Conservation (phyloP, 2,113 vertebrate species). For the Trichomycterus rosablanca region DNA sequence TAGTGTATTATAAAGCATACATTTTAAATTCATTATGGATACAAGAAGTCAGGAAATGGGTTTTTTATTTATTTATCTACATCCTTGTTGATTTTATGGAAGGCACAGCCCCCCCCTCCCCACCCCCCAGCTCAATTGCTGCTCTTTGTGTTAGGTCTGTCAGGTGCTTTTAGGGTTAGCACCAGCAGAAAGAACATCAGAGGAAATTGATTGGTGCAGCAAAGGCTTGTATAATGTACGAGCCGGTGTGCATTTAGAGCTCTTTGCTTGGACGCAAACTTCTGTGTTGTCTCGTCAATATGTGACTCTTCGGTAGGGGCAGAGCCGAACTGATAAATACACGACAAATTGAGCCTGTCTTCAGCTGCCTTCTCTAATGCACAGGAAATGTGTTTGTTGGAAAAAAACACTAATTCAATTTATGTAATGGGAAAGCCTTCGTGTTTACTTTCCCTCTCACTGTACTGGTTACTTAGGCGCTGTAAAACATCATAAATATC, state of each 20-base stretch:
- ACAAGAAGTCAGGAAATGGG: too few species aligned
- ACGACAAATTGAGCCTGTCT: conserved; percentile 18
- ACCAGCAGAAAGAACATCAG: not conserved
- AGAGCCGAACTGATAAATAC: conserved; percentile 25
- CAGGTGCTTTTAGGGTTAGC: conserved; percentile 12
- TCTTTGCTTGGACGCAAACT: not conserved
- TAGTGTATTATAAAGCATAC: too few species aligned
- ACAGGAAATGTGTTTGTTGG: conserved; percentile 49
- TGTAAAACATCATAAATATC: too few species aligned
- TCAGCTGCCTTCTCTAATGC: conserved; percentile 39
- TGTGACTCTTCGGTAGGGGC: not conserved
- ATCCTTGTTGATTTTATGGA: too few species aligned
- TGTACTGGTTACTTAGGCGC: conserved; percentile 7
- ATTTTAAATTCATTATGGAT: too few species aligned
- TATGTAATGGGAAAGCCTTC: conserved; percentile 40
- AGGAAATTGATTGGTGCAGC: conserved; percentile 14
- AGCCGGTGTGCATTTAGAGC: not conserved
- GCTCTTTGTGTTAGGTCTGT: not conserved
- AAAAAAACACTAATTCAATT: conserved; percentile 45
- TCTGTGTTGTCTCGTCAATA: conserved; percentile 1
- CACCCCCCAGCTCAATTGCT: not conserved
- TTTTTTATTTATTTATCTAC: too few species aligned
- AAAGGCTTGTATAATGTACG: conserved; percentile 1
- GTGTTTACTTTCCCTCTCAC: conserved; percentile 23
- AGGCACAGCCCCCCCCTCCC: too few species aligned